phyloP scores from a whole-genome alignment of 1,140 invertebrate genomes.

The Achatina immaculata region DNA sequence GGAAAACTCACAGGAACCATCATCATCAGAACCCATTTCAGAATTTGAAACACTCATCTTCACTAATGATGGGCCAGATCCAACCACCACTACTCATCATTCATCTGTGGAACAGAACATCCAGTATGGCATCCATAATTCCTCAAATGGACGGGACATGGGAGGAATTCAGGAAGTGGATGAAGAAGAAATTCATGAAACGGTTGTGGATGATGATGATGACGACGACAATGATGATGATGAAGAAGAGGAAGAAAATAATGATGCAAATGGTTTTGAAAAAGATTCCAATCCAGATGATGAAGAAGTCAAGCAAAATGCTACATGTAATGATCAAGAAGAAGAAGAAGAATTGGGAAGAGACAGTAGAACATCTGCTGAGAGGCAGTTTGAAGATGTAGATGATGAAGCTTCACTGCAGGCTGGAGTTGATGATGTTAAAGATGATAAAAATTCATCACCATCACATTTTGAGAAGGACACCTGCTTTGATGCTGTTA shows the following conservation, averaged over 20 bases:
- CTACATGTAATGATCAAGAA: no score
- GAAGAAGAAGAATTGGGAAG: constrained; percentile 43
- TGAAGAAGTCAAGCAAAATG: constrained; percentile 44
- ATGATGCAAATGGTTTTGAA: constrained; percentile 14
- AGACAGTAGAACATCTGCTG: constrained; percentile 26
- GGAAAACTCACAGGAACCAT: constrained; percentile 18
- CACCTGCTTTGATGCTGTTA: constrained; percentile 42
- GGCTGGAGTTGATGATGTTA: constrained; percentile 40
- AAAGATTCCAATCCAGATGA: constrained; percentile 19
- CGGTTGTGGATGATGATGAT: constrained; percentile 52
- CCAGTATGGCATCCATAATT: constrained; percentile 47
- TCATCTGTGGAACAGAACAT: constrained; percentile 43
- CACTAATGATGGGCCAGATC: constrained; percentile 35
- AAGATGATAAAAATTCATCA: constrained; percentile 45
- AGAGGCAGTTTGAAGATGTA: constrained; percentile 37
- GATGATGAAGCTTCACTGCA: constrained; percentile 7
- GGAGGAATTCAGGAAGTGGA: constrained; percentile 56
- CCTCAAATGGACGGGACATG: constrained; percentile 36
- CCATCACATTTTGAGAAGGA: constrained; percentile 61
- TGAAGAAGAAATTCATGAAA: constrained; percentile 49
- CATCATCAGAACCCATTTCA: neutral
- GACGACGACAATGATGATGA: constrained; percentile 49
- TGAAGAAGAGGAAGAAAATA: constrained; percentile 41
- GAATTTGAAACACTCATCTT: constrained; percentile 36
- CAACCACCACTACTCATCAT: neutral